Evolutionary conservation across 1,140 invertebrate genomes (phyloP).

Genomic region (Phymorhynchus buccinoides): DNA sequence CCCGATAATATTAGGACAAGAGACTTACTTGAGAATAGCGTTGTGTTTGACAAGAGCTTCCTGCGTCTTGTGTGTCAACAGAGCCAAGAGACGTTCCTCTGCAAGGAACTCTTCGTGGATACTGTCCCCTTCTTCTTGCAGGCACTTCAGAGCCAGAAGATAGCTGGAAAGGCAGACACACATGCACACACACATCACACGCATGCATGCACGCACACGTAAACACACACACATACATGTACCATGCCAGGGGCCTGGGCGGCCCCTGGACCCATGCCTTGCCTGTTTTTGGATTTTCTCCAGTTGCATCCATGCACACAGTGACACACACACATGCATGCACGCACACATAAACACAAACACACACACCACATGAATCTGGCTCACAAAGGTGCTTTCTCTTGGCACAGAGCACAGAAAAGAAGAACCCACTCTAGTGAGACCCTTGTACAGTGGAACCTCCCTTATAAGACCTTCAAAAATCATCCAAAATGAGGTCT

Average conservation of each 20-base stretch:
- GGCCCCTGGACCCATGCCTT: too few species aligned
- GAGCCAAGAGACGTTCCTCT: slow-evolving; percentile 50
- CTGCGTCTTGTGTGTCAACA: slow-evolving; percentile 54
- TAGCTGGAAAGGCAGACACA: slow-evolving; percentile 46
- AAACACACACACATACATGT: neutral
- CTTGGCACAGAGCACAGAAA: neutral
- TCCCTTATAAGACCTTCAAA: too few species aligned
- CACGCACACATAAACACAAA: too few species aligned
- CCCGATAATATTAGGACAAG: too few species aligned
- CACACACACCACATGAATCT: neutral
- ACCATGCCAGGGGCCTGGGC: too few species aligned
- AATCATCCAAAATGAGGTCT: too few species aligned
- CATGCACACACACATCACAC: neutral
- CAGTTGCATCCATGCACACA: too few species aligned
- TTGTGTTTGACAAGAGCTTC: slow-evolving; percentile 52
- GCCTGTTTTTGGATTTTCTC: too few species aligned
- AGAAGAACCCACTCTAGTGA: too few species aligned
- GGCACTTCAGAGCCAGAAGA: slow-evolving; percentile 49
- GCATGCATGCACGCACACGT: neutral
- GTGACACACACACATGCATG: too few species aligned
- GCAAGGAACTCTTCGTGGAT: slow-evolving; percentile 44
- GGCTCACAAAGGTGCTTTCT: neutral
- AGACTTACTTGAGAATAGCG: slow-evolving; percentile 54
- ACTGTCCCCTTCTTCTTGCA: slow-evolving; percentile 51
- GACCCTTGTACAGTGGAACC: too few species aligned